Conservation (phyloP, 2,797 vertebrate genomes). For the Mycteria americana region DNA sequence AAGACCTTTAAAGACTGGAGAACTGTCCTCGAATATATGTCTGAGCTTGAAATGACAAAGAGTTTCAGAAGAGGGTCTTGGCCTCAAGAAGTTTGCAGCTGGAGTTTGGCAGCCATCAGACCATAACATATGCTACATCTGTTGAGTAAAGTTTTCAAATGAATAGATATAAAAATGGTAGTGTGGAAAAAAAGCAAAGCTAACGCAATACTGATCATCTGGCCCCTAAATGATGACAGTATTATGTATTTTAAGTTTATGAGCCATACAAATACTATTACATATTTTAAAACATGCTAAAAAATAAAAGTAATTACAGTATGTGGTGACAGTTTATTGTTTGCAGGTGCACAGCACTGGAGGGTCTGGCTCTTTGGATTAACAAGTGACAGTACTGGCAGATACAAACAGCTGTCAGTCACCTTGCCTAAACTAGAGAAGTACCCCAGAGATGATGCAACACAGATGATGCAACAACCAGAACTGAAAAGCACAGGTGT, state of each 20-base stretch:
- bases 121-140: constrained; percentile 41
- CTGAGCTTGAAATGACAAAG: constrained; percentile 15
- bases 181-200: constrained; percentile 17
- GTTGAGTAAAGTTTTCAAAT: constrained; percentile 9
- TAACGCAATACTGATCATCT: constrained; percentile 39
- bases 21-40: background rate
- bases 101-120: constrained; percentile 54
- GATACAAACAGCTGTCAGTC: background rate
- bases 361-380: background rate
- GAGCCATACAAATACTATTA: constrained; percentile 49
- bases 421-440: background rate
- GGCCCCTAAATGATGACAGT: constrained; percentile 47
- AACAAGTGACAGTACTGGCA: background rate
- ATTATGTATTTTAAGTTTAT: constrained; percentile 54
- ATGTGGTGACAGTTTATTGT: constrained; percentile 51
- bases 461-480: background rate
- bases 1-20: background rate
- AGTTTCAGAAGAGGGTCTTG: constrained; percentile 34
- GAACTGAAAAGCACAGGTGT: background rate
- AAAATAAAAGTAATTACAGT: constrained; percentile 26
- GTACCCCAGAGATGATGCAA: background rate
- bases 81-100: constrained; percentile 36
- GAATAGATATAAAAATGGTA: constrained; percentile 36
- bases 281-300: constrained; percentile 43
- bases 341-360: constrained; percentile 7